Evolutionary conservation across 2,888 invertebrate genomes (phyloP), one percentile per base, ranked within the genome.

Genomic region (Caenorhabditis macrosperma): DNA sequence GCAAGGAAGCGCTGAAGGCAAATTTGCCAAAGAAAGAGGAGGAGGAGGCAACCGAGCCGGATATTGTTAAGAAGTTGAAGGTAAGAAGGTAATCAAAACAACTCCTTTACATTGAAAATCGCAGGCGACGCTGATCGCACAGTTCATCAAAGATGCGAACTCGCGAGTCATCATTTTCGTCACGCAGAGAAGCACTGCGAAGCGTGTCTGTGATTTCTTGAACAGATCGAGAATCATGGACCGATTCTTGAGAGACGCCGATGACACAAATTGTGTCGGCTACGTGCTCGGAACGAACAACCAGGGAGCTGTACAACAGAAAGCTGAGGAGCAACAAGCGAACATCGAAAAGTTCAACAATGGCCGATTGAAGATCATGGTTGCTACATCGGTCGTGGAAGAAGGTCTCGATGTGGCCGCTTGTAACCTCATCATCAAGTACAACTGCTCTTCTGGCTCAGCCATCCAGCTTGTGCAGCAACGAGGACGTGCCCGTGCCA

Each of bases 391-490:
- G 0, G 89, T 89, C n/a, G 85, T 88, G 5, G 89, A 89, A 33
- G 89, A 89, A 80, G 89, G 89, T 71, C 68, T 89, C 33, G 89
- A 89, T 55, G 88, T 89, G 24, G 54, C 81, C 9, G 83, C 85
- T 0, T 90, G 89, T 83, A 90, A 89, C 75, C 79, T 89, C n/a
- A 88, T 89, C 77, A 85, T 89, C 79, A 88, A 88, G 76, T 89
- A 89, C 79, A 89, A 89, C 66, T 87, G 76, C 38, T 74, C 75
- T 44, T 85, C 77, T 68, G 72, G 83, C 9, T 85, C 85, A 4
- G 87, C 89, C n/a, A 82, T 88, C 28, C 81, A 86, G 28, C 69
- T 86, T 38, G 83, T 88, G 15, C 89, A 85, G 35, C 79, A 69
- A 59, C 74, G 80, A 66, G 84, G 84, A 71, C 87, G 89, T 82